A percentile compares a stretch with the other conserved stretches of the same genome.
Evolutionary conservation across 2,888 invertebrate genomes (phyloP).

Genomic region (Eristalis intricaria): DNA sequence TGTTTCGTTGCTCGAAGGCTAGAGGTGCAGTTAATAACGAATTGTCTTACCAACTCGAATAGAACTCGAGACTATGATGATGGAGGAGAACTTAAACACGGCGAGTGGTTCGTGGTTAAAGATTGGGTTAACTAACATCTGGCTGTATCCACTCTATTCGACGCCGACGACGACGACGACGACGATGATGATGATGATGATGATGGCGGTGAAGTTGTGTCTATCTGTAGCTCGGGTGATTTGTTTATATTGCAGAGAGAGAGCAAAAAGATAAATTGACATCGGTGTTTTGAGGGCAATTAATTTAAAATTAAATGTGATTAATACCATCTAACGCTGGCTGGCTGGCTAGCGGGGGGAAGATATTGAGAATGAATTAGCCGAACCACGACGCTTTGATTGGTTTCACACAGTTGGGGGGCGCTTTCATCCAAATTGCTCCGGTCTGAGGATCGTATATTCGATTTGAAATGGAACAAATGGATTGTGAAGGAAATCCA

Average conservation of each 20-base stretch:
- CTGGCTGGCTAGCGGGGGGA: background rate
- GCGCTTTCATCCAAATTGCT: background rate
- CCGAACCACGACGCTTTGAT: slow-evolving; percentile 12
- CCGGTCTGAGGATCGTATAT: background rate
- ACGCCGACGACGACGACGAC: background rate
- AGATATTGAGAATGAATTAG: slow-evolving; percentile 30
- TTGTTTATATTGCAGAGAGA: slow-evolving; percentile 26
- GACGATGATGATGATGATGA: background rate
- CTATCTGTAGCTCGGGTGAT: slow-evolving; percentile 1
- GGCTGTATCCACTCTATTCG: background rate
- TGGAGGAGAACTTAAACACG: slow-evolving; percentile 52
- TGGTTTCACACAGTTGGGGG: background rate
- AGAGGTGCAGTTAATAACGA: slow-evolving; percentile 72
- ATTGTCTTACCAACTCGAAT: slow-evolving; percentile 68
- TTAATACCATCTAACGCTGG: slow-evolving; percentile 48
- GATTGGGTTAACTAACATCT: slow-evolving; percentile 32
- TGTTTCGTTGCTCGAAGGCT: slow-evolving; percentile 67
- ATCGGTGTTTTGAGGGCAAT: slow-evolving; percentile 63
- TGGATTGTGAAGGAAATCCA: background rate
- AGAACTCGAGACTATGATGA: slow-evolving; percentile 56
- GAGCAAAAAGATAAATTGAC: slow-evolving; percentile 47
- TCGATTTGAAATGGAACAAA: background rate
- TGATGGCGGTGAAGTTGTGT: slow-evolving; percentile 9
- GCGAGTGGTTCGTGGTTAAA: slow-evolving; percentile 21
- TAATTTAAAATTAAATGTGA: slow-evolving; percentile 68